A percentile compares a stretch with the other conserved stretches of the same genome.
phyloP scores from a whole-genome alignment of 2,113 vertebrate species.

The Okapia johnstoni region DNA sequence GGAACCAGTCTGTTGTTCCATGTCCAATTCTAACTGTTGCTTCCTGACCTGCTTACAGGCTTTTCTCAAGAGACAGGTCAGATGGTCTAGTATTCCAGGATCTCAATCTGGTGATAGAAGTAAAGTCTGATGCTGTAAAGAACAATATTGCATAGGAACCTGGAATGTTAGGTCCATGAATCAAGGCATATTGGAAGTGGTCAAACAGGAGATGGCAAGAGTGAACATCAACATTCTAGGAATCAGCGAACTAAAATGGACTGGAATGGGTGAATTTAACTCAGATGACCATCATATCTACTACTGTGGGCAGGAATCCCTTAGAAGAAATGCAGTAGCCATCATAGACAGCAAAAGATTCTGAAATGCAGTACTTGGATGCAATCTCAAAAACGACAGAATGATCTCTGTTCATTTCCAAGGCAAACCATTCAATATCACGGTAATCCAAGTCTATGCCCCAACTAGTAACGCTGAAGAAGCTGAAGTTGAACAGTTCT shows the following conservation, averaged over 20 bases:
- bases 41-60: neutral
- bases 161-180: neutral
- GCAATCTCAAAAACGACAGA: neutral
- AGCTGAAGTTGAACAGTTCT: neutral
- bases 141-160: neutral
- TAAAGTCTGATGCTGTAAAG: neutral
- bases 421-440: neutral
- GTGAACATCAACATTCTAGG: neutral
- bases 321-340: neutral
- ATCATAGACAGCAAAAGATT: neutral
- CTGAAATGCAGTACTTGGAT: neutral
- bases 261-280: neutral
- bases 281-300: neutral
- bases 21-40: neutral
- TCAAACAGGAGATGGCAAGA: neutral
- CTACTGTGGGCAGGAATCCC: neutral
- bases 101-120: neutral
- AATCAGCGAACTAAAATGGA: neutral
- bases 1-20: too few species aligned
- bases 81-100: too few species aligned
- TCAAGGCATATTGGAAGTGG: neutral
- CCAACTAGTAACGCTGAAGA: neutral
- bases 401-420: neutral
- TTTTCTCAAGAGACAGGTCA: neutral
- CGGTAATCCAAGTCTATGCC: neutral